phyloP scores from a whole-genome alignment of 1,140 invertebrate genomes.

The Drosophila melanogaster region DNA sequence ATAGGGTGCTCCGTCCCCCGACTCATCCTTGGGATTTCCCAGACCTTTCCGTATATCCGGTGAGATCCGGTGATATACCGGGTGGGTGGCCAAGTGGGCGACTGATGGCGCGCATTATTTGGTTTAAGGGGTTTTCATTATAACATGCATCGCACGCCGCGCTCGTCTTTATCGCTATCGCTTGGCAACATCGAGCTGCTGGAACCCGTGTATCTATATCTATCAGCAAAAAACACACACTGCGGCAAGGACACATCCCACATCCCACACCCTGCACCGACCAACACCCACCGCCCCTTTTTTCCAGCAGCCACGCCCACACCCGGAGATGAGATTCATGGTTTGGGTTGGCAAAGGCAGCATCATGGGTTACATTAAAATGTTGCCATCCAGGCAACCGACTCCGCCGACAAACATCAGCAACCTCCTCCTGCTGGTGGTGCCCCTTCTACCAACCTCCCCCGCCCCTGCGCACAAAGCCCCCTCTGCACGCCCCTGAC shows the following conservation, averaged over 20 bases:
- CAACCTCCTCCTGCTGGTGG: constrained; percentile 12
- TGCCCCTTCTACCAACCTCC: not conserved
- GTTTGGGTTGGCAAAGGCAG: constrained; percentile 24
- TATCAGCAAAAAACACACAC: constrained; percentile 41
- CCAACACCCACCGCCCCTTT: not conserved
- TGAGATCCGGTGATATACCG: no score
- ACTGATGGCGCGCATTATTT: constrained; percentile 61
- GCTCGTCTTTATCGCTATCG: constrained; percentile 71
- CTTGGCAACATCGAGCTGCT: constrained; percentile 73
- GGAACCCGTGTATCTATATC: constrained; percentile 36
- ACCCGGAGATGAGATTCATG: constrained; percentile 51
- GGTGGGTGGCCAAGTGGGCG: constrained; percentile 1
- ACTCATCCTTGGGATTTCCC: constrained; percentile 8
- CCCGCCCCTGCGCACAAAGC: not conserved
- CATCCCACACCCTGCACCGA: not conserved
- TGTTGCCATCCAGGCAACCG: constrained; percentile 59
- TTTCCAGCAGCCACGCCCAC: constrained; percentile 43
- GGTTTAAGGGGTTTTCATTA: constrained; percentile 82
- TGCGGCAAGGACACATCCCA: constrained; percentile 18
- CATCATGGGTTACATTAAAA: constrained; percentile 75
- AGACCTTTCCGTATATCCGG: not conserved
- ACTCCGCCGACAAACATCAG: constrained; percentile 15
- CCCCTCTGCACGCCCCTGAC: not conserved
- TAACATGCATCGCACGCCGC: constrained; percentile 78
- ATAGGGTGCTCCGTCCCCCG: constrained; percentile 21